Evolutionary conservation across 2,888 invertebrate species (phyloP).

Genomic region (Xestoiulus laeticollis): DNA sequence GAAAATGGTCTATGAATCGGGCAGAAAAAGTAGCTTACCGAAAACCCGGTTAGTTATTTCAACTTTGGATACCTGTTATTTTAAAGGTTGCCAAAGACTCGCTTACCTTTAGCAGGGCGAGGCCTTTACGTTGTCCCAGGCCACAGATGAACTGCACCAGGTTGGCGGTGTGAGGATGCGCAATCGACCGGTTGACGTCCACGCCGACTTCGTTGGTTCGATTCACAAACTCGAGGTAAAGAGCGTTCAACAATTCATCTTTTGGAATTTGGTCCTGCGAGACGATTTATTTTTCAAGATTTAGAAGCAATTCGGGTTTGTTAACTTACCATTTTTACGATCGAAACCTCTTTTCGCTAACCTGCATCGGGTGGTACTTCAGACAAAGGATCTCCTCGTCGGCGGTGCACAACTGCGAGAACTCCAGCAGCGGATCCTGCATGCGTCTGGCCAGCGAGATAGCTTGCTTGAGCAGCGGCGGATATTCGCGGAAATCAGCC

Average conservation of each 20-base stretch:
- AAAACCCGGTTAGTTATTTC: too few species aligned
- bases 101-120: conserved; percentile 77
- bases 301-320: too few species aligned
- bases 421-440: conserved; percentile 96
- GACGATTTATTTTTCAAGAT: too few species aligned
- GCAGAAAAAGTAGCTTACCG: too few species aligned
- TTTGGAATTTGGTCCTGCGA: conserved; percentile 70
- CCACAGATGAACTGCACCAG: conserved; percentile 97
- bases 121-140: conserved; percentile 93
- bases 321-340: too few species aligned
- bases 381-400: conserved; percentile 97
- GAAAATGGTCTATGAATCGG: too few species aligned
- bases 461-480: conserved; percentile 87
- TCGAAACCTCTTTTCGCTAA: too few species aligned
- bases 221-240: conserved; percentile 89
- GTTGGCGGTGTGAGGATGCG: conserved; percentile 85
- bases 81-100: too few species aligned
- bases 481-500: conserved; percentile 94
- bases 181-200: conserved; percentile 92
- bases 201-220: conserved; percentile 98
- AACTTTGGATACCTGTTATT: too few species aligned
- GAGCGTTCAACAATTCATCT: conserved; percentile 84
- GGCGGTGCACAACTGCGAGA: conserved; percentile 92
- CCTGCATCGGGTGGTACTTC: conserved; percentile 84
- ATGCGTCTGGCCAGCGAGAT: conserved; percentile 90